These are phyloP conservation scores for Nycticorax nycticorax DNA, from an alignment of 2,113 vertebrate genomes.

Conservation along the genomic window DNA sequence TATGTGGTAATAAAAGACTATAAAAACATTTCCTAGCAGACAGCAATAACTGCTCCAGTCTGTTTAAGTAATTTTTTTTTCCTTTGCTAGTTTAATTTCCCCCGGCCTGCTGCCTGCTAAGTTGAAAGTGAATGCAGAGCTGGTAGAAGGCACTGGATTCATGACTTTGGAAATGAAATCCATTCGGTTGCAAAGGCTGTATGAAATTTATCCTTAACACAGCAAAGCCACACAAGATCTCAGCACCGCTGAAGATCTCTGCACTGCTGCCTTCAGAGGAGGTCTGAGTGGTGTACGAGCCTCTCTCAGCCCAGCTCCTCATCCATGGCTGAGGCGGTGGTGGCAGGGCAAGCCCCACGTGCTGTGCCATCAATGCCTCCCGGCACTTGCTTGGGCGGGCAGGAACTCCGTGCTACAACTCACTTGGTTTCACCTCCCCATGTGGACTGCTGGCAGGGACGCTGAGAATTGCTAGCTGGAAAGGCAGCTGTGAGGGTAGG, in stretches of 20 bases:
- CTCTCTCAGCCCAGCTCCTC: neutral
- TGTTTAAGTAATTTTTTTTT: neutral
- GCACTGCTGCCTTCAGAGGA: neutral
- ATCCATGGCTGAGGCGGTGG: rapidly evolving
- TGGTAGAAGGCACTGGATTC: neutral
- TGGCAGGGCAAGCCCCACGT: neutral
- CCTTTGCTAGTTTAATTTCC: slow-evolving; percentile 36
- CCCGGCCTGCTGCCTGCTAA: neutral
- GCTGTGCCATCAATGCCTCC: neutral
- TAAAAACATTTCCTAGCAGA: slow-evolving; percentile 49
- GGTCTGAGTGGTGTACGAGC: neutral
- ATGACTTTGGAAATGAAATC: neutral
- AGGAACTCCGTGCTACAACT: neutral
- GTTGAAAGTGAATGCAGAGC: neutral
- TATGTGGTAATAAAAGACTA: slow-evolving; percentile 53
- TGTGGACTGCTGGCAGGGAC: neutral
- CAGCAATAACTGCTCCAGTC: slow-evolving; percentile 36
- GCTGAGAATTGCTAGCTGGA: neutral
- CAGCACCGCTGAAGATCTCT: neutral
- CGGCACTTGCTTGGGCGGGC: neutral
- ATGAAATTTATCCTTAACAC: neutral
- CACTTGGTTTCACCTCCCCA: neutral
- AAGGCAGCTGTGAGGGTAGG: neutral
- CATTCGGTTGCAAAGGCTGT: neutral
- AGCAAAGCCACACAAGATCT: neutral